Conservation (phyloP, 2,113 vertebrate species). For the Pollachius pollachius region DNA sequence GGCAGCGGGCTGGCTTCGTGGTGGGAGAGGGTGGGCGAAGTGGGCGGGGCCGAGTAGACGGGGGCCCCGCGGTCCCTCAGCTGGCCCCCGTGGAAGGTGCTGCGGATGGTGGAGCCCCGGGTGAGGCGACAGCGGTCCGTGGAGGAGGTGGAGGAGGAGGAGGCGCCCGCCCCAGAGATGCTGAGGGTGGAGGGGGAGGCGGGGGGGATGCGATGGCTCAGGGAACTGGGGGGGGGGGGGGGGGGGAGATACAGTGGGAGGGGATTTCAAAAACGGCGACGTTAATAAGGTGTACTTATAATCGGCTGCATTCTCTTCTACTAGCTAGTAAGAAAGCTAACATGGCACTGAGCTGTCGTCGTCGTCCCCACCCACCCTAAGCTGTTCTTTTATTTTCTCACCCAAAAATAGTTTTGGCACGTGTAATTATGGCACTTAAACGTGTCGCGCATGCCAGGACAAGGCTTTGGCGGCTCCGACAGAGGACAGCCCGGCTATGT, state of each 20-base stretch:
- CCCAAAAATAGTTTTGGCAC: too few species aligned
- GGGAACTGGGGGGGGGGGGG: constrained; percentile 65
- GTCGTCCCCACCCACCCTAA: too few species aligned
- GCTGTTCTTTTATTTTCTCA: too few species aligned
- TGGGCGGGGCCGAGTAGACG: constrained; percentile 83
- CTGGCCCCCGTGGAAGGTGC: constrained; percentile 92
- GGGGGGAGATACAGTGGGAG: neutral
- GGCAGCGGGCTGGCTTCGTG: constrained; percentile 80
- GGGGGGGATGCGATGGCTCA: constrained; percentile 74
- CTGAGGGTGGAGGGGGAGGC: constrained; percentile 87
- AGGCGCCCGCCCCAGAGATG: constrained; percentile 75
- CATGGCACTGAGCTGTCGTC: too few species aligned
- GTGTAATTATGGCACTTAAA: too few species aligned
- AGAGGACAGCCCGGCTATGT: too few species aligned
- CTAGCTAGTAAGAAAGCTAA: too few species aligned
- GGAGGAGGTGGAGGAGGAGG: constrained; percentile 74
- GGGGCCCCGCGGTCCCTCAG: constrained; percentile 83
- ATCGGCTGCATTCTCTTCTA: too few species aligned
- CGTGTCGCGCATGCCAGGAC: too few species aligned
- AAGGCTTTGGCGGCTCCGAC: too few species aligned
- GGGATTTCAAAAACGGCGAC: neutral
- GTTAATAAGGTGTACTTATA: neutral
- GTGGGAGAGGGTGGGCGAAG: constrained; percentile 85
- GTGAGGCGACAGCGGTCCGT: constrained; percentile 82
- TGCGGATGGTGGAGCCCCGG: constrained; percentile 86